Evolutionary conservation across 2,888 invertebrate genomes (phyloP).

Genomic region (Ischnus inquisitorius): DNA sequence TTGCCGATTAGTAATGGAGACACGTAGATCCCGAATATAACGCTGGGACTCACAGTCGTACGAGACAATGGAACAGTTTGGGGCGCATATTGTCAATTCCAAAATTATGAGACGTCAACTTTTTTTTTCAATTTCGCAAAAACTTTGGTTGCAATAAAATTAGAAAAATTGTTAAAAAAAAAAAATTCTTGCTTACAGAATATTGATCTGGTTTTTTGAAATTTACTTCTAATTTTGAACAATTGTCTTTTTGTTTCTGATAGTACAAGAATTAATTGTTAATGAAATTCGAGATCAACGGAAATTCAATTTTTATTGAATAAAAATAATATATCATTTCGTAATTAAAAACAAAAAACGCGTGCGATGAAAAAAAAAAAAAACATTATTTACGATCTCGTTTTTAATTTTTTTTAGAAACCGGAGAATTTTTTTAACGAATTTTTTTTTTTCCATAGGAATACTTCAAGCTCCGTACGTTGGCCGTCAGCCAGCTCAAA

Average conservation of each 20-base stretch:
- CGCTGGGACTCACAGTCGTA: too few species aligned
- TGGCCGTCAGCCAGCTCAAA: slow-evolving; percentile 94
- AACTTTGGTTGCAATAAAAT: neutral
- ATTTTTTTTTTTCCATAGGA: slow-evolving; percentile 86
- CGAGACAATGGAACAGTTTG: too few species aligned
- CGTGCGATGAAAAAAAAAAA: neutral
- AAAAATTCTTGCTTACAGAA: too few species aligned
- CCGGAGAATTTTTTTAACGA: neutral
- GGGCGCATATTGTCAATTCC: too few species aligned
- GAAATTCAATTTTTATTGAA: neutral
- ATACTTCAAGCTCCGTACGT: slow-evolving; percentile 95
- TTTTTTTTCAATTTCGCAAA: neutral
- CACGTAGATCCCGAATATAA: too few species aligned
- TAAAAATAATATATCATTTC: neutral
- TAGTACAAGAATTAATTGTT: too few species aligned
- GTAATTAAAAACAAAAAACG: neutral
- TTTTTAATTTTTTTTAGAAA: neutral
- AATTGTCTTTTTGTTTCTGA: too few species aligned
- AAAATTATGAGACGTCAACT: neutral
- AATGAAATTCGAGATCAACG: too few species aligned
- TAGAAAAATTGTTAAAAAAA: neutral
- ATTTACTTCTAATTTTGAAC: too few species aligned
- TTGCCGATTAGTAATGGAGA: too few species aligned
- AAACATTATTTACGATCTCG: neutral
- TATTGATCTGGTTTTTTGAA: too few species aligned